Conservation (phyloP, 1,140 invertebrate genomes). For the Orius laevigatus region DNA sequence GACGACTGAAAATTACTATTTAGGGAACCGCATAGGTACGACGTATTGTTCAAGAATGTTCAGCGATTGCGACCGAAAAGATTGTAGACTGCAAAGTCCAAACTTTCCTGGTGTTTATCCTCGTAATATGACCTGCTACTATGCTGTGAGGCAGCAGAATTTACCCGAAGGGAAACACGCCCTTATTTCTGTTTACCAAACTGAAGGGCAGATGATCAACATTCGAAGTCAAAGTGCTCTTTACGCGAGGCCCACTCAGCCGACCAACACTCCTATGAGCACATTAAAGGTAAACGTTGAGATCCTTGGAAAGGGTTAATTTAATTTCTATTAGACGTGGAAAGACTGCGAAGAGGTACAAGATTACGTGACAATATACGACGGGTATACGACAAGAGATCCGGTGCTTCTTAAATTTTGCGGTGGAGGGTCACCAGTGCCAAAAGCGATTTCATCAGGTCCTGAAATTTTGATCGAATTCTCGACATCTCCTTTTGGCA, state of each 20-base stretch:
- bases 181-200: slow-evolving; percentile 62
- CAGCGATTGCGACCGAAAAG: slow-evolving; percentile 71
- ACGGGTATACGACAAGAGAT: slow-evolving; percentile 74
- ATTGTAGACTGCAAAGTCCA: slow-evolving; percentile 72
- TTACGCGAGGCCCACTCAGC: slow-evolving; percentile 25
- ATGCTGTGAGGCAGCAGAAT: slow-evolving; percentile 64
- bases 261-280: slow-evolving; percentile 2
- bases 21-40: slow-evolving; percentile 70
- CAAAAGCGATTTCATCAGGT: slow-evolving; percentile 64
- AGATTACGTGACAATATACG: slow-evolving; percentile 79
- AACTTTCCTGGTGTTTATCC: slow-evolving; percentile 85
- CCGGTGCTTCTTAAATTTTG: slow-evolving; percentile 79
- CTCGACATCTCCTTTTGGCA: slow-evolving; percentile 76
- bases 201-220: slow-evolving; percentile 64
- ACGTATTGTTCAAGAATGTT: slow-evolving; percentile 80
- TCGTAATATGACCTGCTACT: slow-evolving; percentile 75
- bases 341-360: slow-evolving; percentile 69
- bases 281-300: slow-evolving; percentile 14
- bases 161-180: slow-evolving; percentile 68
- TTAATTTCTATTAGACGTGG: slow-evolving; percentile 39
- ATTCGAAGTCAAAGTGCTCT: slow-evolving; percentile 50
- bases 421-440: slow-evolving; percentile 65
- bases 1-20: slow-evolving; percentile 31
- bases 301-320: background rate
- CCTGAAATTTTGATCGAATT: slow-evolving; percentile 76